Base-by-base conservation (phyloP, 2,888 invertebrate genomes). In the Ophonus ardosiacus region DNA sequence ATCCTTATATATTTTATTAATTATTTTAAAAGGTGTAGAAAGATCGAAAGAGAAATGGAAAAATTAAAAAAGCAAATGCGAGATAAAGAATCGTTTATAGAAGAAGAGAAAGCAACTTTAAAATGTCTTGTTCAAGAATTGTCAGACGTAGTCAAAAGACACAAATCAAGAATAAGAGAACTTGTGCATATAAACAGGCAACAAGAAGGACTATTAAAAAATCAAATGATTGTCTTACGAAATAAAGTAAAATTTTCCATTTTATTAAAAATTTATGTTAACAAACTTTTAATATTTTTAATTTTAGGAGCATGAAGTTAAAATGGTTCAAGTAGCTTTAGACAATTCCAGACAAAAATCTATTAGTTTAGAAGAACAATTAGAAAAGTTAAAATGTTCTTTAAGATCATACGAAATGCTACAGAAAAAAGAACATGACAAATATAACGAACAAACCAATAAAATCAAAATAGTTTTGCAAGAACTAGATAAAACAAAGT, bases 101-200 rank as follows among this genome's bases (percentile, higher is more conserved):
- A 79, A n/a, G 85, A 84, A n/a, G 86, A 88, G 74, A 87, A 86
- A 63, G 85, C 85, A 7, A 86, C 86, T 43, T 74, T 88, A 5
- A 86, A 86, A 24, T 38, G 56, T 4, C 82, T 87, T 17, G 85
- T 87, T 8, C 86, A 87, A 7, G 84, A 86, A 68, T 51, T 88
- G 38, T 81, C 86, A 6, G 65, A 83, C 18, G 84, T 86, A 7
- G 85, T 87, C 31, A 83, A 84, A 18, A 74, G 78, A 6, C 87
- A 88, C 31, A 87, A 86, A 83, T 63, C 71, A 24, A 68, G 86
- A 18, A 86, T 87, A 13, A 84, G 84, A 18, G 86, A 86, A 40
- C 51, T 88, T 40, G 71, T 86, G 31, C 24, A 71, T 3, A 56
- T 86, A 10, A 86, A 81, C 40, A 82, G 86, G 21, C 85, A 87